These are phyloP conservation scores for Bombus confusus DNA, from an alignment of 1,140 invertebrate species.

Conservation along the genomic window DNA sequence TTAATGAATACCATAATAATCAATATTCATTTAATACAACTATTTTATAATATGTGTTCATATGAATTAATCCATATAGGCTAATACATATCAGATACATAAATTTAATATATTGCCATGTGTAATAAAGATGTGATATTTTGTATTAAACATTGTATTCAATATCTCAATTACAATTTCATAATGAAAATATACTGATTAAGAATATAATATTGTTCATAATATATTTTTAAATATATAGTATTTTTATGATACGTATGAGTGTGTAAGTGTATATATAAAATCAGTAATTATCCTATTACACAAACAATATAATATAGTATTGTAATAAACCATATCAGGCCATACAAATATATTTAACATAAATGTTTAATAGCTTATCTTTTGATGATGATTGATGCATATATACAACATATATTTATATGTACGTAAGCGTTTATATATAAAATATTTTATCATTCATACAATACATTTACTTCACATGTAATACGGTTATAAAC, in stretches of 20 bases:
- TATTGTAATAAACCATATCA: not conserved
- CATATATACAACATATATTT: no score
- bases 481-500: no score
- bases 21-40: not conserved
- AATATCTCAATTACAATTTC: not conserved
- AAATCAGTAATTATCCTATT: conserved; percentile 4
- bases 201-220: not conserved
- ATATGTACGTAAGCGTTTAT: no score
- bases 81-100: not conserved
- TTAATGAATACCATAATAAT: not conserved
- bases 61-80: not conserved
- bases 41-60: not conserved
- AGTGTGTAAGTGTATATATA: not conserved
- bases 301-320: not conserved
- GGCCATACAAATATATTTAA: not conserved
- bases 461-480: no score
- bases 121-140: conserved; percentile 37
- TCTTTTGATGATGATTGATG: not conserved
- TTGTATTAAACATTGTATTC: conserved; percentile 13
- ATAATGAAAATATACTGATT: not conserved
- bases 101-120: not conserved
- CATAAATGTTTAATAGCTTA: not conserved
- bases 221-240: not conserved
- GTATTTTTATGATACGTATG: no score
- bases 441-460: no score